Evolutionary conservation across 2,113 vertebrate species (phyloP), one percentile per base, ranked within the genome.

Genomic region (Salminus brasiliensis): DNA sequence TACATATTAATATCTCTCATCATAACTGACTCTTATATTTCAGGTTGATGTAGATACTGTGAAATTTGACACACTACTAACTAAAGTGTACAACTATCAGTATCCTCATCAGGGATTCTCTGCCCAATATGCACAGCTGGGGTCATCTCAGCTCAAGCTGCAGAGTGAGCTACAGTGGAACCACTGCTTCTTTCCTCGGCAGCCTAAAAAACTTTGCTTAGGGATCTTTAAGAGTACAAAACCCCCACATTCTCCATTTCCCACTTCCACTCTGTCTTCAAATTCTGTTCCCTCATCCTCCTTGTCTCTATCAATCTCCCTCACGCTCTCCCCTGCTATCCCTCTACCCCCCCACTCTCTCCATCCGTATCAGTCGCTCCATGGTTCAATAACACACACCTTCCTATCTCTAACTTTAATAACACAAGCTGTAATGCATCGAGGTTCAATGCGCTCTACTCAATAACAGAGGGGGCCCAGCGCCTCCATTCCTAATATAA

Each of bases 391-490:
- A 76, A 59, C 55, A 21, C 74, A 63, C 68, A 60, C 72, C 45
- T 63, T 68, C 55, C 76, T 74, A 63, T 79, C 81, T 63, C 25
- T 43, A 65, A 79, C 82, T 84, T 77, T 81, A 76, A 78, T 78
- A 78, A 74, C 79, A 70, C 39, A 41, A 57, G 79, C 74, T 59
- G 79, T 74, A 78, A 81, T 71, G 69, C 69, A 80, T 72, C 32
- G 71, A 81, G 74, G 78, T 76, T 76, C 67, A 74, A 74, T 79
- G 81, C 36, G 21, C n/a, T 63, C 47, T 66, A 43, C 29, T 84
- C 78, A 81, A 81, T 81, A 84, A 81, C 34, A 18, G 78, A 77
- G 25, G 60, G 69, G 45, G 73, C 45, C 74, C 45, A 63, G 59
- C 36, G 29, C 52, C 62, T 60, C 60, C 52, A 57, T 72, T 78